Evolutionary conservation across 2,113 vertebrate genomes (phyloP), one percentile per base, ranked within the genome.

Genomic region (Ochotona curzoniae): DNA sequence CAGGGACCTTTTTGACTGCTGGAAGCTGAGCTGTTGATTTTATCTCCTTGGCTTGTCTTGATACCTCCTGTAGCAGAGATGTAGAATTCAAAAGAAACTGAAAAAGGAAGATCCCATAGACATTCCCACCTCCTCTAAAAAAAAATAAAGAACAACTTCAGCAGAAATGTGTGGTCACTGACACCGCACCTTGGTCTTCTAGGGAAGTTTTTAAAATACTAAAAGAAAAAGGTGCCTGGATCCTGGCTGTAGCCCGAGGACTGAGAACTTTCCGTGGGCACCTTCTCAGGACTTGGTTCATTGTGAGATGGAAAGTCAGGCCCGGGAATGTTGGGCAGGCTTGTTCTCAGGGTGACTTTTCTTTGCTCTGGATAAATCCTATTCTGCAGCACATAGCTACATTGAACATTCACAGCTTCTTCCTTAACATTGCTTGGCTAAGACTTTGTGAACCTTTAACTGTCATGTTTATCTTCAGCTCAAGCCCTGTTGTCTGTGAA

Each of bases 321-420:
- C 13, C 83, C 30, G 75, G 75, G 51, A 35, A 70, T 38, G 17
- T 18, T 49, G 67, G 17, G 49, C 8, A 49, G 28, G 49, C 92
- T 92, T 93, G 96, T 78, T 92, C 76, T 83, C 28, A 5, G 30
- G 51, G 66, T 60, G 49, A 79, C 64, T 86, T 76, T 69, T 38
- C 17, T 81, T 93, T 89, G 47, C 15, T 35, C 79, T 91, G 32
- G 47, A 8, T 66, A 61, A 93, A 66, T 80, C 3, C 30, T 69
- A 2, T 26, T 38, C 38, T 76, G 63, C 28, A 83, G 49, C 49
- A 87, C 38, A 28, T 54, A 74, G 17, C 26, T 54, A 23, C n/a
- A 51, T 51, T 67, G 38, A 20, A 80, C 74, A 57, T 17, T 32
- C 9, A 57, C 4, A 51, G 60, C 11, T 71, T 84, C 38, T 66